Percentiles rank a stretch among this genome's conserved stretches.
phyloP scores from a whole-genome alignment of 2,888 invertebrate genomes.

The Limenitis camilla region DNA sequence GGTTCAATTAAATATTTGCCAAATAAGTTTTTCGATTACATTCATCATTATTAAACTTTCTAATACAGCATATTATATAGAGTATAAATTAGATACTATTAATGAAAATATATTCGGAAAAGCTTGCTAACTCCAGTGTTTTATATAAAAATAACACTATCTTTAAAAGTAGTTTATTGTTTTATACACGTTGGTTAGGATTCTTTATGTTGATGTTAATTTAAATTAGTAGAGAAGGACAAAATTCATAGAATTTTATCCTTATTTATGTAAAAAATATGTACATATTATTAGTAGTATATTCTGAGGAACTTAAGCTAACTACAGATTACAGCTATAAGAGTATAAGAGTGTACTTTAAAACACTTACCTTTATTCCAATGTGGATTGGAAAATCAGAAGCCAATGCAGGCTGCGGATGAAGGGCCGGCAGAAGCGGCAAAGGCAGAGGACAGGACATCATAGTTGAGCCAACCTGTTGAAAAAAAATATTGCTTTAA shows the following conservation, averaged over 20 bases:
- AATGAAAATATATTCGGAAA: not conserved
- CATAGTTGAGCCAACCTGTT: constrained; percentile 73
- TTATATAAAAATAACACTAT: too few species aligned
- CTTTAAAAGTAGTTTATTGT: too few species aligned
- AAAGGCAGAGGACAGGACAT: constrained; percentile 80
- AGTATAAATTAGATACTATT: too few species aligned
- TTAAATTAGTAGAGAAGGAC: too few species aligned
- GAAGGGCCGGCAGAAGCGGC: constrained; percentile 77
- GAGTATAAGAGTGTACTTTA: not conserved
- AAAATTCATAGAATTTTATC: too few species aligned
- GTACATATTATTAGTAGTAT: too few species aligned
- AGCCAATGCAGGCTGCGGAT: constrained; percentile 72
- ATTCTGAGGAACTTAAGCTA: too few species aligned
- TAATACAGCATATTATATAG: too few species aligned
- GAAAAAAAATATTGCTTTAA: constrained; percentile 2
- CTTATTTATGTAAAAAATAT: too few species aligned
- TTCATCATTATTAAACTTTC: too few species aligned
- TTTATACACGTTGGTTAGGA: too few species aligned
- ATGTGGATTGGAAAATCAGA: constrained; percentile 78
- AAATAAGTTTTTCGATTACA: not conserved
- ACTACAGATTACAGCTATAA: not conserved
- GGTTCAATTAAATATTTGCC: constrained; percentile 15
- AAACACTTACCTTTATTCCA: constrained; percentile 75
- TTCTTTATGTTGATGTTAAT: too few species aligned
- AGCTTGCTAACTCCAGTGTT: not conserved